phyloP scores from a whole-genome alignment of 2,888 invertebrate species.

The Scaptodrosophila latifasciaeformis region DNA sequence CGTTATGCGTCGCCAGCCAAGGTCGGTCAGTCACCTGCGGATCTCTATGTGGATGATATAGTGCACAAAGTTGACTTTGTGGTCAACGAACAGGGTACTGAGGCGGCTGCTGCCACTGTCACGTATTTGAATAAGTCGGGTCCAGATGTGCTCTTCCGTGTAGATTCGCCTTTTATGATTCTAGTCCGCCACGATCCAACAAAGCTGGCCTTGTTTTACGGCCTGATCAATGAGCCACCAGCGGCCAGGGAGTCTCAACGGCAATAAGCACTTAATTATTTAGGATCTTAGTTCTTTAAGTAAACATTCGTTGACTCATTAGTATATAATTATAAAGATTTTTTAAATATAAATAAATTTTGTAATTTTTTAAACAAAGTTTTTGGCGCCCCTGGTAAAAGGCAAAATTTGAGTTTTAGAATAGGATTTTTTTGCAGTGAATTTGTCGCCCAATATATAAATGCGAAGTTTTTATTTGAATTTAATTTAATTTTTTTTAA shows the following conservation, averaged over 20 bases:
- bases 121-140: constrained; percentile 78
- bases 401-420: too few relatives aligned
- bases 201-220: constrained; percentile 81
- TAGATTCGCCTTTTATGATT: constrained; percentile 82
- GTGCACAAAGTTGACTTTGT: constrained; percentile 80
- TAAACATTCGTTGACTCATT: too few relatives aligned
- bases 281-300: constrained; percentile 1
- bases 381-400: too few relatives aligned
- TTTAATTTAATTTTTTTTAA: too few relatives aligned
- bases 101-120: constrained; percentile 80
- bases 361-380: too few relatives aligned
- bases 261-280: constrained; percentile 1
- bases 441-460: too few relatives aligned
- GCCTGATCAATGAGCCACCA: constrained; percentile 78
- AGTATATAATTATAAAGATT: too few relatives aligned
- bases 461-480: too few relatives aligned
- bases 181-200: constrained; percentile 81
- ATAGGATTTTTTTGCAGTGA: too few relatives aligned
- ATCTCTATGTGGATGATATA: constrained; percentile 78
- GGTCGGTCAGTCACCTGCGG: constrained; percentile 34
- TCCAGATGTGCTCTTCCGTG: constrained; percentile 75
- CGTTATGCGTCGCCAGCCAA: constrained; percentile 76
- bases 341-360: too few relatives aligned
- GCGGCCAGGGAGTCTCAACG: constrained; percentile 5
- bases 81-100: constrained; percentile 81